Conservation (phyloP, 2,113 vertebrate species). For the Callipepla squamata region DNA sequence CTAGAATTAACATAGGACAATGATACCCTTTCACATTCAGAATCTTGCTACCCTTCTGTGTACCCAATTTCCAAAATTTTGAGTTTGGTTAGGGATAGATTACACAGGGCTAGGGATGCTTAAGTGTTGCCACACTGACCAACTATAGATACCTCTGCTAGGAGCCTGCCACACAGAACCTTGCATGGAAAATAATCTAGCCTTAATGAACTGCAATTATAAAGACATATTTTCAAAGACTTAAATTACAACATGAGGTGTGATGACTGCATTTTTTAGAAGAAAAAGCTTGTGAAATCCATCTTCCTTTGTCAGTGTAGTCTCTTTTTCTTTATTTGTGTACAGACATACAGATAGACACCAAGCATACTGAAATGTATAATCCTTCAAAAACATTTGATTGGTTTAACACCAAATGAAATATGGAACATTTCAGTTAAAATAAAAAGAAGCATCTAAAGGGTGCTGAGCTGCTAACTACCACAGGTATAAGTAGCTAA, state of each 20-base stretch:
- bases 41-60: neutral
- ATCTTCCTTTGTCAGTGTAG: neutral
- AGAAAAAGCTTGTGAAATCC: neutral
- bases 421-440: neutral
- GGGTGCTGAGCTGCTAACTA: neutral
- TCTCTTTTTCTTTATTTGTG: neutral
- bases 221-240: neutral
- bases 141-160: neutral
- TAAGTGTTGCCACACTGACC: neutral
- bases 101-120: neutral
- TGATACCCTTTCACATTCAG: neutral
- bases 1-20: neutral
- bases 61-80: neutral
- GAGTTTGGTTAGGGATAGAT: accelerated
- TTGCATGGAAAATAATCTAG: neutral
- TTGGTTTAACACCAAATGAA: neutral
- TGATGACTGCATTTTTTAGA: neutral
- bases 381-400: neutral
- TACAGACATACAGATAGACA: neutral
- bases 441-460: neutral
- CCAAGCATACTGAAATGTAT: neutral
- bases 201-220: neutral
- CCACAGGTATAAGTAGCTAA: neutral
- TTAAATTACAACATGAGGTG: neutral
- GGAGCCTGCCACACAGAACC: neutral